Conservation (phyloP, 2,888 invertebrate genomes). For the Rhorus exstirpatorius region DNA sequence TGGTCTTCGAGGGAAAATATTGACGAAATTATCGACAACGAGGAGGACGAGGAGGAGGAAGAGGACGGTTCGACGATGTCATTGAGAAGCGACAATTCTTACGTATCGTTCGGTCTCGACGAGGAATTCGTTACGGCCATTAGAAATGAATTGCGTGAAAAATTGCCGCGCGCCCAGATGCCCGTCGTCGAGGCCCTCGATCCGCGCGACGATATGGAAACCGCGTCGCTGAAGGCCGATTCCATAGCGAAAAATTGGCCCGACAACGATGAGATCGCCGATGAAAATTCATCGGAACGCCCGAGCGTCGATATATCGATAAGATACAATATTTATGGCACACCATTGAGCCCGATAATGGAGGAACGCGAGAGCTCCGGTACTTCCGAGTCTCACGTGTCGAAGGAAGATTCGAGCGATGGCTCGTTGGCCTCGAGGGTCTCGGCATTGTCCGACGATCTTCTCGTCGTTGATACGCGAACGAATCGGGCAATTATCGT, state of each 20-base stretch:
- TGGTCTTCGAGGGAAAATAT: slow-evolving; percentile 64
- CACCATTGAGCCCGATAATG: slow-evolving; percentile 88
- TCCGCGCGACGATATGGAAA: slow-evolving; percentile 79
- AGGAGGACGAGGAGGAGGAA: slow-evolving; percentile 76
- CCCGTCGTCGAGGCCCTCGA: slow-evolving; percentile 82
- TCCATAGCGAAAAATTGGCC: slow-evolving; percentile 78
- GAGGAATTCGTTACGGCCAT: slow-evolving; percentile 91
- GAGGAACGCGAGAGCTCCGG: slow-evolving; percentile 87
- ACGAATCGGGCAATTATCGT: slow-evolving; percentile 86
- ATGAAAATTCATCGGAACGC: slow-evolving; percentile 78
- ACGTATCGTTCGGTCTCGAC: slow-evolving; percentile 89
- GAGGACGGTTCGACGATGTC: slow-evolving; percentile 87
- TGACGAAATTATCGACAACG: slow-evolving; percentile 65
- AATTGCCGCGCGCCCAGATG: slow-evolving; percentile 90
- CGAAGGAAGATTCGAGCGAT: slow-evolving; percentile 84
- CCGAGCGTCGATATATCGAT: slow-evolving; percentile 84
- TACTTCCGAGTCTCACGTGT: slow-evolving; percentile 82
- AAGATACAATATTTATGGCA: slow-evolving; percentile 88
- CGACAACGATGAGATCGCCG: slow-evolving; percentile 84
- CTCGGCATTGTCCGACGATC: slow-evolving; percentile 83
- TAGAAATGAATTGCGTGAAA: slow-evolving; percentile 90
- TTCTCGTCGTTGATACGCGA: slow-evolving; percentile 86
- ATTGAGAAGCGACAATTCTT: slow-evolving; percentile 86
- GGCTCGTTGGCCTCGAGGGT: slow-evolving; percentile 80
- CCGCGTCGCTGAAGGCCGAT: slow-evolving; percentile 75